Conservation (phyloP, 92 coral and sea anemone species). For the Phenganax subtilis region DNA sequence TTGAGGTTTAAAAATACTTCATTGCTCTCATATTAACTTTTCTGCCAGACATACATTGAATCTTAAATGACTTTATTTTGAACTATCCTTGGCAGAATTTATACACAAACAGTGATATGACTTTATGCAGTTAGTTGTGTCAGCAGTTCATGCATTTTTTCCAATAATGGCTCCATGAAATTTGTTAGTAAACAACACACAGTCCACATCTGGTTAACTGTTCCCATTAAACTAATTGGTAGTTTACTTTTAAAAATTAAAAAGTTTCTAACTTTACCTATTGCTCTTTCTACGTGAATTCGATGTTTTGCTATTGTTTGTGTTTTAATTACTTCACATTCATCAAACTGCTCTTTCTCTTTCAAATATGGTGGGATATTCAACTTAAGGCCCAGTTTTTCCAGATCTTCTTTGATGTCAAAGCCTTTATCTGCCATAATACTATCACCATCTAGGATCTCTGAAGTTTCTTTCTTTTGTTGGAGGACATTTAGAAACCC, state of each 20-base stretch:
- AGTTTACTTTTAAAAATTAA: slow-evolving; percentile 51
- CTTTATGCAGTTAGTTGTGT: too few species aligned
- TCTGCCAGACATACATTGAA: too few species aligned
- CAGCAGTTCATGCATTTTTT: too few species aligned
- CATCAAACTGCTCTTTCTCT: slow-evolving; percentile 49
- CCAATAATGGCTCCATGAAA: too few species aligned
- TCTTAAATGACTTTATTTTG: too few species aligned
- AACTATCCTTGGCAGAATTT: too few species aligned
- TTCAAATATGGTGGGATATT: slow-evolving; percentile 48
- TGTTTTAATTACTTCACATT: slow-evolving; percentile 46
- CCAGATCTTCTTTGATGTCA: slow-evolving; percentile 52
- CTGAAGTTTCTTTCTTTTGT: slow-evolving; percentile 20
- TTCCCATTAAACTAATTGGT: slow-evolving; percentile 53
- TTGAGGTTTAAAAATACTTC: too few species aligned
- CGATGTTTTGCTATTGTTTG: slow-evolving; percentile 52
- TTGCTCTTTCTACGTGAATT: slow-evolving; percentile 52
- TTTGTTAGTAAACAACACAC: slow-evolving; percentile 51
- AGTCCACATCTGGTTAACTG: slow-evolving; percentile 58
- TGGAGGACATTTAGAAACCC: slow-evolving; percentile 50
- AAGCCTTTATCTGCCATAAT: slow-evolving; percentile 56
- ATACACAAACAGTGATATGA: too few species aligned
- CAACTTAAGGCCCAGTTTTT: slow-evolving; percentile 51
- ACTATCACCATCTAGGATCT: slow-evolving; percentile 17
- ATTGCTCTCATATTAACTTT: too few species aligned
- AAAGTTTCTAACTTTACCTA: slow-evolving; percentile 45